Percentiles rank a stretch among this genome's conserved stretches.
phyloP scores from a whole-genome alignment of 2,888 invertebrate species.

The Perdita meconis region DNA sequence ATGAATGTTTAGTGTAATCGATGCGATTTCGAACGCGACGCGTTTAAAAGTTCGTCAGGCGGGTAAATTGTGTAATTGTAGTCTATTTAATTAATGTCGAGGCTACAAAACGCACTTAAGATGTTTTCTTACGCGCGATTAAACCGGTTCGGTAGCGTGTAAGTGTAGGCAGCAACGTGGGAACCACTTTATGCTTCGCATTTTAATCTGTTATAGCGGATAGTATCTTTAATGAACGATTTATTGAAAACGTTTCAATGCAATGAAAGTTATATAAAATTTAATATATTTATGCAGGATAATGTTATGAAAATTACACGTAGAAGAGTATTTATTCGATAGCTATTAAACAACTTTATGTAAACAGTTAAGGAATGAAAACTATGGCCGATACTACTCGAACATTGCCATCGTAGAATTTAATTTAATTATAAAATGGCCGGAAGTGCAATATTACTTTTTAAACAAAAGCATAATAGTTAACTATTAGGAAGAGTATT shows the following conservation, averaged over 20 bases:
- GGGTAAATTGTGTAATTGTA: slow-evolving; percentile 62
- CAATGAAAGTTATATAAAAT: not conserved
- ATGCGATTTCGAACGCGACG: slow-evolving; percentile 49
- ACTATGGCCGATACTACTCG: not conserved
- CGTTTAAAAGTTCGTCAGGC: slow-evolving; percentile 73
- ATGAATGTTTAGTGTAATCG: slow-evolving; percentile 1
- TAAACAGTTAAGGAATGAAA: not conserved
- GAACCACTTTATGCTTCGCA: not conserved
- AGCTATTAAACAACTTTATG: not conserved
- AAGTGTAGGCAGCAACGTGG: not conserved
- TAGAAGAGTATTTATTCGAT: no score
- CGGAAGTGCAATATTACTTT: slow-evolving; percentile 77
- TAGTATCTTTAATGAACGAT: not conserved
- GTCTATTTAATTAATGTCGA: slow-evolving; percentile 4
- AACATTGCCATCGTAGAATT: slow-evolving; percentile 34
- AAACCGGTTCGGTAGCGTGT: not conserved
- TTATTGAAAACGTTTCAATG: not conserved
- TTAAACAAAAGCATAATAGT: slow-evolving; percentile 12
- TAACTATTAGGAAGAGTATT: not conserved
- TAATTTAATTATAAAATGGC: slow-evolving; percentile 58
- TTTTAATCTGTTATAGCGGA: not conserved
- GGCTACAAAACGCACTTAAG: not conserved
- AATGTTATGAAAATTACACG: not conserved
- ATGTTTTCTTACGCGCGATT: not conserved
- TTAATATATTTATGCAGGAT: slow-evolving; percentile 10